Evolutionary conservation across 2,113 vertebrate genomes (phyloP).

Genomic region (Oostethus manadensis): DNA sequence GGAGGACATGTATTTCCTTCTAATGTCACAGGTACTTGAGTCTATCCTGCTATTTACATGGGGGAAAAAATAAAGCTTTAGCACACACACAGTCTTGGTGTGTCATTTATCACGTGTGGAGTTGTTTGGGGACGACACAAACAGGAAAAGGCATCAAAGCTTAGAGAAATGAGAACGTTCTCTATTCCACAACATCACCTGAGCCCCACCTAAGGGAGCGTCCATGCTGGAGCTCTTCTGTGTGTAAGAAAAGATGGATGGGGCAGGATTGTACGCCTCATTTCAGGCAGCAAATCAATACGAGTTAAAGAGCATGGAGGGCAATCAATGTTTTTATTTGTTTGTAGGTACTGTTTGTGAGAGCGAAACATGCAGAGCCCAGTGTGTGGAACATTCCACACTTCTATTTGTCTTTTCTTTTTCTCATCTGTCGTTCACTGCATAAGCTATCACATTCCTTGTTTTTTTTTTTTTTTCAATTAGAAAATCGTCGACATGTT

Average conservation of each 20-base stretch:
- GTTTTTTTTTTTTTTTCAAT: no score
- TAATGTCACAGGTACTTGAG: constrained; percentile 9
- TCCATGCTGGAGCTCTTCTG: no score
- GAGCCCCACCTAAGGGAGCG: constrained; percentile 35
- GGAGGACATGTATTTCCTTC: constrained; percentile 21
- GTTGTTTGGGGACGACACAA: constrained; percentile 13
- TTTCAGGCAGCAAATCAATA: constrained; percentile 45
- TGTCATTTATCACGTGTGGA: constrained; percentile 56
- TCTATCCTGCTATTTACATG: constrained; percentile 26
- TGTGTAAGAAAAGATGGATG: constrained; percentile 41
- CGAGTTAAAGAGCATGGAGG: constrained; percentile 27
- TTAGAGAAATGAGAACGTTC: constrained; percentile 20
- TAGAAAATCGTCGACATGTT: no score
- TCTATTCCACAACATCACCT: constrained; percentile 37
- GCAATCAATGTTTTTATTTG: constrained; percentile 45
- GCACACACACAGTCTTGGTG: constrained; percentile 5
- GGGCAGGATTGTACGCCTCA: neutral
- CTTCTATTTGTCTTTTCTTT: no score
- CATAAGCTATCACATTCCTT: no score
- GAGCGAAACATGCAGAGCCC: neutral
- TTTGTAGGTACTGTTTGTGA: neutral
- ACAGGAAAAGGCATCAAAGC: constrained; percentile 18
- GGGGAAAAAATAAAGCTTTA: constrained; percentile 36
- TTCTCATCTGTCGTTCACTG: no score
- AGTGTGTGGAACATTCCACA: neutral